Evolutionary conservation across 1,140 invertebrate genomes (phyloP).

Genomic region (Euwallacea similis): DNA sequence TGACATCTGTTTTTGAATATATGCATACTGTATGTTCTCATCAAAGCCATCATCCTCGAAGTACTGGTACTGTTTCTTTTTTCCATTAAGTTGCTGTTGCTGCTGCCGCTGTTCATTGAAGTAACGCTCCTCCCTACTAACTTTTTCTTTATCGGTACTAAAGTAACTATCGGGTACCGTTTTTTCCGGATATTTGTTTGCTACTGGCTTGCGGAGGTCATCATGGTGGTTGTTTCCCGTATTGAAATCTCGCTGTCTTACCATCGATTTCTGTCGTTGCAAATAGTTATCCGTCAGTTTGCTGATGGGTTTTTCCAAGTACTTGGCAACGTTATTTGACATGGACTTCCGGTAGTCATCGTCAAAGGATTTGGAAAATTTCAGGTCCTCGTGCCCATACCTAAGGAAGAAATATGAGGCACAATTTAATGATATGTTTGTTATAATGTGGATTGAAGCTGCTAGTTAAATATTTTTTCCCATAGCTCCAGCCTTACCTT

Average conservation of each 20-base stretch:
- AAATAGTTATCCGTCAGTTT: conserved; percentile 44
- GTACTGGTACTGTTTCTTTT: conserved; percentile 42
- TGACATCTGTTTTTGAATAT: no score
- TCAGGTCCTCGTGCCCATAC: conserved; percentile 34
- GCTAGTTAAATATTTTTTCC: background rate
- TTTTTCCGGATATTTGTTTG: conserved; percentile 23
- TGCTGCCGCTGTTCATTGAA: conserved; percentile 17
- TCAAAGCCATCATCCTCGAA: conserved; percentile 50
- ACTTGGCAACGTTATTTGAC: conserved; percentile 35
- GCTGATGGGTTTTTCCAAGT: conserved; percentile 44
- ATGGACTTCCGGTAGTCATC: conserved; percentile 24
- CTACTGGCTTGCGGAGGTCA: conserved; percentile 31
- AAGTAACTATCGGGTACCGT: conserved; percentile 19
- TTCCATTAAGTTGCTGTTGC: conserved; percentile 7
- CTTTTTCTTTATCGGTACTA: background rate
- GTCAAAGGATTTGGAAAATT: conserved; percentile 37
- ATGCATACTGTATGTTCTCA: conserved; percentile 43
- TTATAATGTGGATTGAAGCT: background rate
- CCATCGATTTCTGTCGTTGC: conserved; percentile 45
- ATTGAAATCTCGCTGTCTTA: conserved; percentile 32
- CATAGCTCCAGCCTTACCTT: conserved; percentile 31
- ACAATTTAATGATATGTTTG: background rate
- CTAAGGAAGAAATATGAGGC: background rate
- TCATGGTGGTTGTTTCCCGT: conserved; percentile 10
- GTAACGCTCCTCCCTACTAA: conserved; percentile 32